phyloP scores from a whole-genome alignment of 2,888 invertebrate genomes.

The Allacma fusca region DNA sequence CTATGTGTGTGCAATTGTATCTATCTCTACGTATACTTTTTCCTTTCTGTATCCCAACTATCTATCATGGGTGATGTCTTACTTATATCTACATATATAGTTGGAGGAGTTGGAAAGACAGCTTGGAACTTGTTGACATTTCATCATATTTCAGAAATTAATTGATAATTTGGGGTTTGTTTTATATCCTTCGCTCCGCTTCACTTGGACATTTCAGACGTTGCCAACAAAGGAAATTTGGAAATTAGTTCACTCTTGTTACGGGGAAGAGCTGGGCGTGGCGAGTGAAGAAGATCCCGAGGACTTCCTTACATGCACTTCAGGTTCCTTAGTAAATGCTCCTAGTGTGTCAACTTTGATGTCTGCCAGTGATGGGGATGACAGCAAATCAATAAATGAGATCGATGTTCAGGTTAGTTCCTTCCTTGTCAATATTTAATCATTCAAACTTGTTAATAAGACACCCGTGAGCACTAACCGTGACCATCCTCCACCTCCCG shows the following conservation, averaged over 20 bases:
- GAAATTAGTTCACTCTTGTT: constrained; percentile 91
- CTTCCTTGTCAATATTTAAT: constrained; percentile 42
- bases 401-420: constrained; percentile 54
- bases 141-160: neutral
- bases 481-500: neutral
- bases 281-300: constrained; percentile 89
- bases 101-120: neutral
- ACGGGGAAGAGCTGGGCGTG: constrained; percentile 92
- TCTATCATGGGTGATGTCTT: neutral
- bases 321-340: constrained; percentile 45
- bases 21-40: too few relatives aligned
- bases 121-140: constrained; percentile 4
- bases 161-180: neutral
- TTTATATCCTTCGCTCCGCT: neutral
- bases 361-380: constrained; percentile 38
- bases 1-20: too few relatives aligned
- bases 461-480: neutral
- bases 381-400: constrained; percentile 42
- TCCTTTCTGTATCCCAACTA: neutral
- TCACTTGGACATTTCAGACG: constrained; percentile 66
- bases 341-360: constrained; percentile 43
- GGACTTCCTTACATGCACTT: constrained; percentile 49
- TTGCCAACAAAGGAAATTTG: constrained; percentile 84
- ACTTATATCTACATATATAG: neutral
- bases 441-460: constrained; percentile 27